Percentiles rank a stretch among this genome's conserved stretches.
Conservation (phyloP, 2,888 invertebrate genomes). For the Tenthredo amoena region DNA sequence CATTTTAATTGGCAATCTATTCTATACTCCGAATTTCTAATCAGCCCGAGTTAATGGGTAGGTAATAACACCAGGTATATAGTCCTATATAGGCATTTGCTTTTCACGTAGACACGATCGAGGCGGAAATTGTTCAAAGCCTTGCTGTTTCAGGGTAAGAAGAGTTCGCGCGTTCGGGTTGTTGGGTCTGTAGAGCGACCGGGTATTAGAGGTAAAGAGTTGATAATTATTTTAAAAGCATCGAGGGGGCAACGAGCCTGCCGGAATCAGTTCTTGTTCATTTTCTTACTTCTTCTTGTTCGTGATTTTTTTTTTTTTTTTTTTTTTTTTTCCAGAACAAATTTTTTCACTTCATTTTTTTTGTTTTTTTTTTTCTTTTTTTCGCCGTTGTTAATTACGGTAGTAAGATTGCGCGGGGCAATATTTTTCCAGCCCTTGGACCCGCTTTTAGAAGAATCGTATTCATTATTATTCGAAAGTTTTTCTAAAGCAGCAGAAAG, state of each 20-base stretch:
- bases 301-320: neutral
- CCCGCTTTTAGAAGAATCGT: neutral
- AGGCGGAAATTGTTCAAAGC: neutral
- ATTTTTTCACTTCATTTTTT: neutral
- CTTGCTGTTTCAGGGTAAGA: neutral
- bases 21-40: neutral
- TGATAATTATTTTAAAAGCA: conserved; percentile 47
- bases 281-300: neutral
- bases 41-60: neutral
- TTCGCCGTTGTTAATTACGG: neutral
- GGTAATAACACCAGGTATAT: neutral
- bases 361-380: neutral
- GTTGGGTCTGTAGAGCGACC: neutral
- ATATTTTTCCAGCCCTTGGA: neutral
- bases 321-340: neutral
- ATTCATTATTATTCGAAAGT: conserved; percentile 18
- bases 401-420: neutral
- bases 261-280: conserved; percentile 11
- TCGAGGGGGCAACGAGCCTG: neutral
- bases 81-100: neutral
- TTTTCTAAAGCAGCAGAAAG: neutral
- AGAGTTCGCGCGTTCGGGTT: conserved; percentile 12
- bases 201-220: conserved; percentile 35
- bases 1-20: neutral
- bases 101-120: neutral